These are phyloP conservation scores for Drosophila gunungcola DNA, from an alignment of 1,140 invertebrate species.

Conservation along the genomic window DNA sequence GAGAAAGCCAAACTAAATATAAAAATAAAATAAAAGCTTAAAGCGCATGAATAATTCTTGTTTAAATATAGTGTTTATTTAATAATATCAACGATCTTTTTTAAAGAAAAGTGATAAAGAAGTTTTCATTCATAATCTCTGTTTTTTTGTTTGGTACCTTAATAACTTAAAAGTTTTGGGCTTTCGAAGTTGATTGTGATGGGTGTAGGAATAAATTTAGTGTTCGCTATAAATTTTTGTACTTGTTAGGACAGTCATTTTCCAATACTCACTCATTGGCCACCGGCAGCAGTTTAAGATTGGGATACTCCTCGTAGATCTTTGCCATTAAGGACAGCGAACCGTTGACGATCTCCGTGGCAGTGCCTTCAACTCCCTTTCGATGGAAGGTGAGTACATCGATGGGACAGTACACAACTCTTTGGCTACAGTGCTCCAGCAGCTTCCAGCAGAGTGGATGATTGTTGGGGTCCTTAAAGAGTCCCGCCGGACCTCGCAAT, in stretches of 20 bases:
- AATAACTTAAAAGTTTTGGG: too few species aligned
- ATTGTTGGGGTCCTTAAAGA: slow-evolving; percentile 80
- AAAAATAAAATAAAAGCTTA: too few species aligned
- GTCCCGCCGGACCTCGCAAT: slow-evolving; percentile 85
- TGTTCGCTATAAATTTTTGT: too few species aligned
- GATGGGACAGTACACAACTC: slow-evolving; percentile 79
- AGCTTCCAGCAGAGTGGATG: slow-evolving; percentile 86
- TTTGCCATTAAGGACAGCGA: slow-evolving; percentile 76
- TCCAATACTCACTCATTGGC: slow-evolving; percentile 84
- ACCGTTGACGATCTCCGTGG: slow-evolving; percentile 75
- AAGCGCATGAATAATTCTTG: too few species aligned
- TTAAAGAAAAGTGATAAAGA: too few species aligned
- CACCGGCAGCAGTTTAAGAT: slow-evolving; percentile 78
- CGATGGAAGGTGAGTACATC: slow-evolving; percentile 85
- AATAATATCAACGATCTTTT: too few species aligned
- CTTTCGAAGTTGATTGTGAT: too few species aligned
- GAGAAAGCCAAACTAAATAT: too few species aligned
- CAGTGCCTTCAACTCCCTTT: slow-evolving; percentile 84
- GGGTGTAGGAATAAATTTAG: too few species aligned
- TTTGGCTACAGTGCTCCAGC: slow-evolving; percentile 81
- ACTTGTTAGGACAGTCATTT: not conserved
- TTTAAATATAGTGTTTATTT: too few species aligned
- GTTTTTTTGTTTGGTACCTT: too few species aligned
- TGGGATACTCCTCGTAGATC: slow-evolving; percentile 79
- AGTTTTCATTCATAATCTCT: too few species aligned